Evolutionary conservation across 2,888 invertebrate genomes (phyloP), one percentile per base, ranked within the genome.

Genomic region (Tetrapedia diversipes): DNA sequence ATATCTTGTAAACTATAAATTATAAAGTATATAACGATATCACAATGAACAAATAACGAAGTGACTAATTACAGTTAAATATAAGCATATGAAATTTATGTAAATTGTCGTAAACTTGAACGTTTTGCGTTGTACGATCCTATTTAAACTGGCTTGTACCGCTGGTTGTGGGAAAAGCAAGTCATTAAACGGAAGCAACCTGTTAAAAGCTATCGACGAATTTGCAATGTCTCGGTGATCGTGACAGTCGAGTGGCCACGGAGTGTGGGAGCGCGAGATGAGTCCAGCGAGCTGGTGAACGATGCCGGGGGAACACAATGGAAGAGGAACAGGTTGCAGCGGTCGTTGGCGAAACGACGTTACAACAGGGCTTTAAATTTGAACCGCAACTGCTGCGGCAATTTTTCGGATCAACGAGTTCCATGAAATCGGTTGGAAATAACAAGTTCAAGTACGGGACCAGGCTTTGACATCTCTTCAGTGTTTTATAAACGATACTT

Each of bases 221-320:
- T 82, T 76, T 65, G 51, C 43, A 53, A 57, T 64, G 59, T 73
- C 54, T 73, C 65, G 41, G 34, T 37, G 71, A 66, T 77, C 83
- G 77, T 80, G 83, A 82, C 80, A 77, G 68, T 51, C 61, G 71
- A 74, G 51, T 68, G 80, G 68, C 71, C 81, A 76, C 84, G 72
- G 75, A 83, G 80, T 85, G 81, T 83, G 79, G 79, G 79, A 79
- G 54, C 80, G 77, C 41, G 71, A 65, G 75, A 79, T 47, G 68
- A 78, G n/a, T n/a, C n/a, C 29, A 61, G n/a, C n/a, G 34, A 14
- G 29, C 41, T 29, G 59, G 57, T n/a, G 22, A 74, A 56, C 63
- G 53, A 53, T 14, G 34, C 56, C 61, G 47, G 45, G 61, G 56
- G 61, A 53, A 69, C n/a, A 61, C 70, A 76, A 76, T 64, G 37